Base-by-base conservation (phyloP, 2,797 vertebrate genomes). In the Euphonia xanthogaster region DNA sequence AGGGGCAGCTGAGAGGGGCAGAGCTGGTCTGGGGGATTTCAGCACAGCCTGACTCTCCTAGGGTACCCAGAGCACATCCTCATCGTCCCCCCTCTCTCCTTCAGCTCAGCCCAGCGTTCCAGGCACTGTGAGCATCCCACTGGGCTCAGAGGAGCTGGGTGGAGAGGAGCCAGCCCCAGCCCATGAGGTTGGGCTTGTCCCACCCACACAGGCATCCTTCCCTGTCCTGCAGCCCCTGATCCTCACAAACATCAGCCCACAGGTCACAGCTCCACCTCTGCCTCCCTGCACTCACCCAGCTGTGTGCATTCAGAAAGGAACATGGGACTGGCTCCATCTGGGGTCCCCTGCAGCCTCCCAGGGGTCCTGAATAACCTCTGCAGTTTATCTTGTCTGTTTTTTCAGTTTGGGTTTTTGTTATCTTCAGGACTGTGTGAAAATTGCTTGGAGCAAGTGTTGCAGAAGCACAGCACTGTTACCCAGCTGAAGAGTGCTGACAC, bases 251-350 rank as follows among this genome's bases (percentile, higher is more conserved):
- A 1, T 50, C 57, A 87, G 40, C 35, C 19, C 2, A 2, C 0
- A 0, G 39, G 39, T 58, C 37, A 15, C 39, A 66, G 74, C 58
- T 48, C 4, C 0, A 12, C 16, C 24, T 27, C 42, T 24, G 24
- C 73, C 31, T 77, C n/a, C 31, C 51, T 53, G 65, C 10, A 6
- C 45, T 28, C 1, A 1, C 20, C 53, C 55, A 62, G 65, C 30
- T 5, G 0, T 14, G 16, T 0, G 0, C 35, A 28, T 74, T 66
- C 53, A 33, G 62, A 58, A 60, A 7, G 50, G 30, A 73, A 25
- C 10, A 1, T 0, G 10, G 28, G 20, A 22, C 35, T 28, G 28
- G 37, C 70, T 70, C 22, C 12, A 9, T 33, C 27, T n/a, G n/a
- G 35, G 13, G 23, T 30, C 9, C 50, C 54, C 45, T 50, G 13